A percentile compares a stretch with the other conserved stretches of the same genome.
Conservation (phyloP, 2,888 invertebrate species). For the Platycheirus rosarum region DNA sequence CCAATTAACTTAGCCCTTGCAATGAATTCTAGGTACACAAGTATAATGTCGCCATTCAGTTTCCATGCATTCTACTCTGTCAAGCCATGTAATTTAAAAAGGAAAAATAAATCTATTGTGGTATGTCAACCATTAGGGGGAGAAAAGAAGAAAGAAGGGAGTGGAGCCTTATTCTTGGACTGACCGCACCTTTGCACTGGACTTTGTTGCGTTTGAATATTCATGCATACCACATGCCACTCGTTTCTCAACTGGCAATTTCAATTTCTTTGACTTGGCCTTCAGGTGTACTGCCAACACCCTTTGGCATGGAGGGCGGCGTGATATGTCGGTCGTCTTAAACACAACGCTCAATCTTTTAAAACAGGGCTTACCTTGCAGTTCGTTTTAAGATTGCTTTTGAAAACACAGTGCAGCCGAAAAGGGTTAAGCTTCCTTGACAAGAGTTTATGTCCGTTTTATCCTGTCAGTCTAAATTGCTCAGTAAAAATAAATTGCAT, state of each 20-base stretch:
- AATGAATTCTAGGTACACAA: slow-evolving; percentile 46
- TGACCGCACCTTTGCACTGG: slow-evolving; percentile 53
- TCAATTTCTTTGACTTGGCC: slow-evolving; percentile 61
- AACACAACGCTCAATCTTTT: too few species aligned
- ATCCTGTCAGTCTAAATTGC: too few species aligned
- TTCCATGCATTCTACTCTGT: neutral
- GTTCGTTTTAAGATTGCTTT: too few species aligned
- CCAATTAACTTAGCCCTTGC: slow-evolving; percentile 62
- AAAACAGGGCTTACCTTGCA: too few species aligned
- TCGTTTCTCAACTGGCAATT: slow-evolving; percentile 38
- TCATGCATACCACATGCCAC: slow-evolving; percentile 39
- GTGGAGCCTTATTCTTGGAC: slow-evolving; percentile 12
- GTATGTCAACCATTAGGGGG: slow-evolving; percentile 29
- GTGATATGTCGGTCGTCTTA: slow-evolving; percentile 22
- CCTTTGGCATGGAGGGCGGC: slow-evolving; percentile 44
- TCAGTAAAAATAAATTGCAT: too few species aligned
- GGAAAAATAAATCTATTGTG: slow-evolving; percentile 43
- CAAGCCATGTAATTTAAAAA: slow-evolving; percentile 49
- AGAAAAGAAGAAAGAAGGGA: neutral
- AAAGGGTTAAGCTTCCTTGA: too few species aligned
- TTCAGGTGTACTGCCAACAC: slow-evolving; percentile 52
- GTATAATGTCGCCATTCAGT: neutral
- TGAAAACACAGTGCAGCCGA: too few species aligned
- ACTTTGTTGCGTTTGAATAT: slow-evolving; percentile 48
- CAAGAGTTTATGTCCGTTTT: too few species aligned